phyloP scores from a whole-genome alignment of 2,888 invertebrate species.

The Germaria angustata region DNA sequence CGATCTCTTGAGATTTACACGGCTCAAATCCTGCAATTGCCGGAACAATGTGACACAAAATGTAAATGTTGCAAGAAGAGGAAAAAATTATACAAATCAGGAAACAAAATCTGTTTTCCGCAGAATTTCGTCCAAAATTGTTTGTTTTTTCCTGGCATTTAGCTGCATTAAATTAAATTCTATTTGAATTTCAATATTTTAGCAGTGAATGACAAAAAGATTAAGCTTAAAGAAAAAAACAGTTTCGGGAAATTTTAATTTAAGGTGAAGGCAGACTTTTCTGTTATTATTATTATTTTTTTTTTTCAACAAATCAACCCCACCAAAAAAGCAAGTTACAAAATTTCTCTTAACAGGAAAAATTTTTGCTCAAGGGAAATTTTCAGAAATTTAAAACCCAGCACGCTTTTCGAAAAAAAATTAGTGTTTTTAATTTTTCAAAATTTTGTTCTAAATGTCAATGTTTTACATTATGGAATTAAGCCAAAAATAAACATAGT shows the following conservation, averaged over 20 bases:
- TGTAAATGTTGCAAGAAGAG: slow-evolving; percentile 33
- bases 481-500: no score
- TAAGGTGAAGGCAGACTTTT: no score
- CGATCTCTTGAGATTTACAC: slow-evolving; percentile 36
- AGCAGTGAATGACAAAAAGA: not conserved
- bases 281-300: no score
- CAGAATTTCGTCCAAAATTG: not conserved
- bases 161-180: slow-evolving; percentile 52
- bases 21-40: slow-evolving; percentile 14
- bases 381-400: not conserved
- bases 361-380: not conserved
- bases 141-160: not conserved
- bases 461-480: no score
- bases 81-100: not conserved
- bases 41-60: slow-evolving; percentile 29
- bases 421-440: no score
- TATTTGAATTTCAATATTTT: slow-evolving; percentile 5
- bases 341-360: not conserved
- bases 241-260: no score
- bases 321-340: no score
- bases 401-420: no score
- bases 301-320: no score
- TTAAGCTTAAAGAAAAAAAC: no score
- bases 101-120: slow-evolving; percentile 8
- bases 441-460: no score